Evolutionary conservation across 2,797 vertebrate species (phyloP), one percentile per base, ranked within the genome.

Genomic region (Centroberyx gerrardi): DNA sequence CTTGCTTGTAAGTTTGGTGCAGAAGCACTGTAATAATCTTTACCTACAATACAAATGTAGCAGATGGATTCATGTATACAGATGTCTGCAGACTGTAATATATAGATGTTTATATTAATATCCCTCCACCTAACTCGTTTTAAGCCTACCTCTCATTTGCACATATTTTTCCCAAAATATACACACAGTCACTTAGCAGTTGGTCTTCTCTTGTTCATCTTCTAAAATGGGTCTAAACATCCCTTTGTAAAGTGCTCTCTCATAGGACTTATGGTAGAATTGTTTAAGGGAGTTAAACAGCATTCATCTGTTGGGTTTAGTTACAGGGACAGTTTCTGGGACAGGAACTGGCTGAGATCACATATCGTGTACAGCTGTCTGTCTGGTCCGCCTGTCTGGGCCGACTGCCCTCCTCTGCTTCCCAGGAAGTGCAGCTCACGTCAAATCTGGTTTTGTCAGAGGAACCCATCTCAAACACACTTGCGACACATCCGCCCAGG

Each of bases 261-360:
- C 6, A 22, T 14, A 80, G 63, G 61, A 29, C 48, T 74, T 22
- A 8, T 2, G 5, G 12, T 59, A 2, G 0, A 59, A 33, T 61
- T 8, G 38, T 76, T 66, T 53, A 0, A 14, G 12, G 13, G 46
- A 64, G 53, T 59, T 15, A 7, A 59, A 65, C 53, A 10, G 6
- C 49, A 2, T 48, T 84, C 38, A 82, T 81, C 69, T 78, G 72
- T 22, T 49, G 40, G 15, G 22, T 67, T 72, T 28, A 51, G 68
- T 14, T 38, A 4, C 10, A 29, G 18, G 9, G 38, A 42, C 38
- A 22, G 36, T 63, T 90, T 81, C 78, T 79, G 62, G 69, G n/a
- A n/a, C n/a, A n/a, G n/a, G 80, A 87, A 88, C 59, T 63, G 36
- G 8, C 54, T 82, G 48, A 55, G 82, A 78, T 85, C 83, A 69